phyloP scores from a whole-genome alignment of 2,113 vertebrate species.

The Genyomyrus donnyi region DNA sequence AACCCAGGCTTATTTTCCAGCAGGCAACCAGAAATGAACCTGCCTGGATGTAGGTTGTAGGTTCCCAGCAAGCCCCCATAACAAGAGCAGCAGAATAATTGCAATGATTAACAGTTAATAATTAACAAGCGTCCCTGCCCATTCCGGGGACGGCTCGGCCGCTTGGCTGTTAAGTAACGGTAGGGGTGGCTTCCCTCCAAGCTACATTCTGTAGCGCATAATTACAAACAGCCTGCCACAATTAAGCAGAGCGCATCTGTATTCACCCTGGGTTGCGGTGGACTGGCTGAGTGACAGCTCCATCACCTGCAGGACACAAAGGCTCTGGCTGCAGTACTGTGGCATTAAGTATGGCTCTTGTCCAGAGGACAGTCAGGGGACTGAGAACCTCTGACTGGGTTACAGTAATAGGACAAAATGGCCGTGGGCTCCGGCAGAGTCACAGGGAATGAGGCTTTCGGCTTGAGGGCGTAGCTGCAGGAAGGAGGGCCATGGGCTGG shows the following conservation, averaged over 20 bases:
- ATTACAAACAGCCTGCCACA: constrained; percentile 35
- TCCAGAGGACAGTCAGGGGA: not conserved
- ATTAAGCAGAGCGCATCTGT: constrained; percentile 37
- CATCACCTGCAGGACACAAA: constrained; percentile 3
- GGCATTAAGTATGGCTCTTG: not conserved
- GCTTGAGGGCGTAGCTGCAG: not conserved
- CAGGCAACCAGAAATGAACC: constrained; percentile 5
- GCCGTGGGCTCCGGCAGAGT: not conserved
- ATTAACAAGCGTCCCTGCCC: constrained; percentile 34
- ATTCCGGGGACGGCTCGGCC: constrained; percentile 18
- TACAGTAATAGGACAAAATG: not conserved
- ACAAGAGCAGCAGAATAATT: constrained; percentile 26
- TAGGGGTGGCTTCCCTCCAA: constrained; percentile 15
- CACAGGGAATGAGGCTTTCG: not conserved
- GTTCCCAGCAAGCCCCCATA: constrained; percentile 15
- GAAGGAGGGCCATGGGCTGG: not conserved
- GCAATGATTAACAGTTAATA: constrained; percentile 43
- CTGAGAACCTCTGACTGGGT: not conserved
- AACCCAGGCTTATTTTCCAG: constrained; percentile 2
- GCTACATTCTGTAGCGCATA: constrained; percentile 30
- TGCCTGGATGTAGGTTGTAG: not conserved
- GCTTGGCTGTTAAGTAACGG: constrained; percentile 16
- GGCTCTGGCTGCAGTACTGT: not conserved
- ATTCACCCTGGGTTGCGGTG: constrained; percentile 21
- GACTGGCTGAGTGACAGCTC: constrained; percentile 24